phyloP scores from a whole-genome alignment of 2,113 vertebrate species.

The Hucho hucho region DNA sequence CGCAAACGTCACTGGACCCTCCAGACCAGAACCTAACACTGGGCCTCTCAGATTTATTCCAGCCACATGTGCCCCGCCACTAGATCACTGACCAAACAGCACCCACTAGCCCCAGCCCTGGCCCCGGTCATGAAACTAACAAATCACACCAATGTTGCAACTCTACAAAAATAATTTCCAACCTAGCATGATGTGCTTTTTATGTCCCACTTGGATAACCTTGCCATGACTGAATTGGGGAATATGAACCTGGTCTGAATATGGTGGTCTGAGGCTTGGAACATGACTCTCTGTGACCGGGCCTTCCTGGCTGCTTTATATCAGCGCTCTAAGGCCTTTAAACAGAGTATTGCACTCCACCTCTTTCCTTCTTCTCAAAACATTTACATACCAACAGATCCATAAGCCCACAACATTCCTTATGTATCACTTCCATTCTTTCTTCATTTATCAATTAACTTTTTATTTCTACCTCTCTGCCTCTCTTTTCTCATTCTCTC shows the following conservation, averaged over 20 bases:
- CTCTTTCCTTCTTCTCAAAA: constrained; percentile 39
- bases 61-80: constrained; percentile 20
- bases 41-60: constrained; percentile 15
- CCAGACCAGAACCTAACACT: not conserved
- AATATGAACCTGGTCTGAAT: not conserved
- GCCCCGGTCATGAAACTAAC: too few relatives aligned
- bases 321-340: constrained; percentile 21
- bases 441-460: constrained; percentile 23
- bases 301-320: constrained; percentile 16
- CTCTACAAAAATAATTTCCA: constrained; percentile 33
- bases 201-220: constrained; percentile 1
- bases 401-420: constrained; percentile 14
- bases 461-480: not conserved
- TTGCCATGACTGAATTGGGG: not conserved
- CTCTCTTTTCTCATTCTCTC: not conserved
- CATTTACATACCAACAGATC: constrained; percentile 42
- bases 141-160: not conserved
- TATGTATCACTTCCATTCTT: constrained; percentile 27
- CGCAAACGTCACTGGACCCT: constrained; percentile 16
- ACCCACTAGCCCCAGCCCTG: not conserved
- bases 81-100: constrained; percentile 9
- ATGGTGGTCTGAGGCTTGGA: constrained; percentile 7
- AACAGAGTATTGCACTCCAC: constrained; percentile 16
- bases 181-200: constrained; percentile 38
- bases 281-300: constrained; percentile 14